Conservation (phyloP, 2,797 vertebrate genomes). For the Phaenicophaeus curvirostris region DNA sequence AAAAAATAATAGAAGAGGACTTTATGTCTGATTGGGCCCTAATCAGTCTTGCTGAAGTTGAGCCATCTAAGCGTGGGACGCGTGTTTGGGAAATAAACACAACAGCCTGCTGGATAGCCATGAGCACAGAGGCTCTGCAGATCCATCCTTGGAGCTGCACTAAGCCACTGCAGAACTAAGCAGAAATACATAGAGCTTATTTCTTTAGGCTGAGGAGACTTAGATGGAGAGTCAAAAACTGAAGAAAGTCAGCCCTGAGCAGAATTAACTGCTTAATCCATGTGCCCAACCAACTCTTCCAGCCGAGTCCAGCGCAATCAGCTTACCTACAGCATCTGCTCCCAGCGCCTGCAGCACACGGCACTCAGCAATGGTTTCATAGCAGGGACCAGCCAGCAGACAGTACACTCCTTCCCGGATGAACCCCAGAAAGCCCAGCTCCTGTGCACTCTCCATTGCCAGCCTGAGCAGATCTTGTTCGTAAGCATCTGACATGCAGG, state of each 20-base stretch:
- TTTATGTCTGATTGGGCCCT: not conserved
- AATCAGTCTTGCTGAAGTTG: not conserved
- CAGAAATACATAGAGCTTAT: not conserved
- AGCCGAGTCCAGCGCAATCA: not conserved
- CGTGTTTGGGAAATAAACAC: not conserved
- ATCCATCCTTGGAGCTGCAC: not conserved
- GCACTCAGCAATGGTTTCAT: conserved; percentile 85
- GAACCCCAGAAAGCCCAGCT: conserved; percentile 74
- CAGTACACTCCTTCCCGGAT: conserved; percentile 84
- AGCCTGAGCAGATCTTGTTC: conserved; percentile 74
- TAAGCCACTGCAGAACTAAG: not conserved
- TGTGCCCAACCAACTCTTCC: not conserved
- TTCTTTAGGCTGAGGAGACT: not conserved
- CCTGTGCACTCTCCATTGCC: conserved; percentile 68
- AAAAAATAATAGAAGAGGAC: not conserved
- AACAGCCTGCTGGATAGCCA: not conserved
- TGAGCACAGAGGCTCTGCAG: not conserved
- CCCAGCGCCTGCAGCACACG: conserved; percentile 78
- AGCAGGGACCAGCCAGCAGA: conserved; percentile 82
- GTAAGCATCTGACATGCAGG: conserved; percentile 87
- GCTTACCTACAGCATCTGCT: conserved; percentile 86
- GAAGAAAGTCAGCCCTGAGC: not conserved
- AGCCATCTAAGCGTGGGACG: not conserved
- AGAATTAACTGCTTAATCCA: not conserved
- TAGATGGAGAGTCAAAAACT: not conserved